phyloP scores from a whole-genome alignment of 2,888 invertebrate genomes.

The Coenonympha arcania region DNA sequence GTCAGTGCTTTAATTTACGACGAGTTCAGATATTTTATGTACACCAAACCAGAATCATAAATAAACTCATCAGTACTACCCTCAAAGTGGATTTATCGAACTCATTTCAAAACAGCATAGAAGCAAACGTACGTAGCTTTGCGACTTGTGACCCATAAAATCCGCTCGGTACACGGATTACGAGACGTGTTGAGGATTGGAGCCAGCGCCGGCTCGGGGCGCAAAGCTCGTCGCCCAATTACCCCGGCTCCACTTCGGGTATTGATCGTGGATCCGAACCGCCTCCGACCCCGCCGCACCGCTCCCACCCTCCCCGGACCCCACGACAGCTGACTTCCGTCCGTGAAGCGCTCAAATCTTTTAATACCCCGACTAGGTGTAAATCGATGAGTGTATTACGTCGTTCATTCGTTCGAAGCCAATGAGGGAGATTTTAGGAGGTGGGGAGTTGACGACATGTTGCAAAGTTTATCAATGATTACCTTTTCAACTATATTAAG shows the following conservation, averaged over 20 bases:
- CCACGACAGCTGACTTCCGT: slow-evolving; percentile 25
- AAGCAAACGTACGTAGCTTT: background rate
- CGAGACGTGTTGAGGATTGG: slow-evolving; percentile 12
- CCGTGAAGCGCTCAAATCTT: slow-evolving; percentile 9
- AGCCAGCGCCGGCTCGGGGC: slow-evolving; percentile 16
- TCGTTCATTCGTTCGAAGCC: no score
- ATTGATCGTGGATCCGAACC: slow-evolving; percentile 38
- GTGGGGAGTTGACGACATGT: no score
- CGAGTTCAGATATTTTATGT: no score
- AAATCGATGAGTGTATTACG: background rate
- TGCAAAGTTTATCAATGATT: no score
- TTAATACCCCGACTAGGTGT: background rate
- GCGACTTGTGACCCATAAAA: slow-evolving; percentile 3
- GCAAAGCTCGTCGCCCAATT: slow-evolving; percentile 32
- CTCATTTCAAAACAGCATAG: background rate
- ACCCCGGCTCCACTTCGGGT: slow-evolving; percentile 39
- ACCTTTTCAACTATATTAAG: no score
- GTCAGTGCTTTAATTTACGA: no score
- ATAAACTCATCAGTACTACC: background rate
- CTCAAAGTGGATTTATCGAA: background rate
- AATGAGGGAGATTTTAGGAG: no score
- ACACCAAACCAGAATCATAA: no score
- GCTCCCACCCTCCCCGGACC: slow-evolving; percentile 14
- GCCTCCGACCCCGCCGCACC: slow-evolving; percentile 11
- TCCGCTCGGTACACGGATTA: slow-evolving; percentile 16